A percentile compares a stretch with the other conserved stretches of the same genome.
Conservation (phyloP, 2,888 invertebrate genomes). For the Siphlonurus alternatus region DNA sequence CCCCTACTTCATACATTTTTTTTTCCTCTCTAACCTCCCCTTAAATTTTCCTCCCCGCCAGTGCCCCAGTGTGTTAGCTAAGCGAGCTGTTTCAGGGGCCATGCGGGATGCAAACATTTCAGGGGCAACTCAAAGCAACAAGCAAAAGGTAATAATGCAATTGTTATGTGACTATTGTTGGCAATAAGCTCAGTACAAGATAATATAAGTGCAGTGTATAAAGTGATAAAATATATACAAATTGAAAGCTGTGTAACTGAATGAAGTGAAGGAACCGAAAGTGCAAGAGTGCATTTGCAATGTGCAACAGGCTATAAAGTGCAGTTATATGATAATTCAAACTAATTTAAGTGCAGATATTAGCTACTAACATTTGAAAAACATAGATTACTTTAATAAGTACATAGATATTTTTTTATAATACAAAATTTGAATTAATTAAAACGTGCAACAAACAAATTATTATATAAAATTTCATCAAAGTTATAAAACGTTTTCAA, state of each 20-base stretch:
- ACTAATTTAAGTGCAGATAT: too few relatives aligned
- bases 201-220: not conserved
- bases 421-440: too few relatives aligned
- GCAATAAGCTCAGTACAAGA: not conserved
- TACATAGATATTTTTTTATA: too few relatives aligned
- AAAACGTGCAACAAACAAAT: too few relatives aligned
- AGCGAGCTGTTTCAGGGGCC: not conserved
- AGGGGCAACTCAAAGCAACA: conserved; percentile 1
- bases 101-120: not conserved
- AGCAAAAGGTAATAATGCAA: conserved; percentile 1
- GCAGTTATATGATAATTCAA: not conserved
- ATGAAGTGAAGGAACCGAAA: not conserved
- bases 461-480: too few relatives aligned
- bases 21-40: conserved; percentile 6
- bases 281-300: not conserved
- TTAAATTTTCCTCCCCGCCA: conserved; percentile 1
- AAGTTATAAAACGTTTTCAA: too few relatives aligned
- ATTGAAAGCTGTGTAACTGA: not conserved
- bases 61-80: not conserved
- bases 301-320: conserved; percentile 1
- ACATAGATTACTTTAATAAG: too few relatives aligned
- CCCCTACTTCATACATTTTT: conserved; percentile 9
- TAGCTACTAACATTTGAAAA: conserved; percentile 27
- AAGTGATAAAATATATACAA: not conserved
- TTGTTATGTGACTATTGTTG: not conserved